Evolutionary conservation across 2,888 invertebrate genomes (phyloP), one percentile per base, ranked within the genome.

Genomic region (Herminia tarsipennalis): DNA sequence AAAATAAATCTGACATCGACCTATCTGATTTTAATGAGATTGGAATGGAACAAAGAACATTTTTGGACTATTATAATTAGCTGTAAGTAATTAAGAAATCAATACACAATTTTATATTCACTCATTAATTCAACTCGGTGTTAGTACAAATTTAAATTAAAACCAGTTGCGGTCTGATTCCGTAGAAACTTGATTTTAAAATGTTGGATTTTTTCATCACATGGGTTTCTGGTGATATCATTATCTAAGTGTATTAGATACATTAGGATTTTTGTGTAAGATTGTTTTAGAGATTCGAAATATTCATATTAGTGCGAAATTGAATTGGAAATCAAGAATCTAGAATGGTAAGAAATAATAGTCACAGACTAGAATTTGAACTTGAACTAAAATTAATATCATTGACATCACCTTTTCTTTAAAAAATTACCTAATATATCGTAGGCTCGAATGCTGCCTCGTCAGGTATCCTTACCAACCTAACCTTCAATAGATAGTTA

Each of bases 91-190:
- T 29, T 17, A 29, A 10, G 0, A n/a, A 40, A 38, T 39, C 22
- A 20, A 46, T 27, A 22, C 12, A 40, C 35, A 25, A 45, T 46
- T 12, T 4, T 39, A 25, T 33, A 44, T 20, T n/a, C 4, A 41
- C 25, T 40, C 45, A 50, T 53, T 48, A 60, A 61, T 60, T 57
- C 48, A 13, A 54, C 36, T 46, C 42, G 25, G 29, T 27, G 20
- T 51, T 49, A 17, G 32, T 30, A 40, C 32, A 36, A 32, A 27
- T 54, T 47, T 62, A 27, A n/a, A n/a, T n/a, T 38, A 30, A 54
- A 44, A 57, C 57, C 44, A 36, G 57, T 65, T 24, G 24, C 29
- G 41, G 22, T 48, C 46, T 42, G 57, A 51, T 57, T 61, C 48
- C 45, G 39, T 29, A 40, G 33, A 41, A 21, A 35, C 41, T 44